Base-by-base conservation (phyloP, 2,113 vertebrate genomes). In the Cathartes aura region DNA sequence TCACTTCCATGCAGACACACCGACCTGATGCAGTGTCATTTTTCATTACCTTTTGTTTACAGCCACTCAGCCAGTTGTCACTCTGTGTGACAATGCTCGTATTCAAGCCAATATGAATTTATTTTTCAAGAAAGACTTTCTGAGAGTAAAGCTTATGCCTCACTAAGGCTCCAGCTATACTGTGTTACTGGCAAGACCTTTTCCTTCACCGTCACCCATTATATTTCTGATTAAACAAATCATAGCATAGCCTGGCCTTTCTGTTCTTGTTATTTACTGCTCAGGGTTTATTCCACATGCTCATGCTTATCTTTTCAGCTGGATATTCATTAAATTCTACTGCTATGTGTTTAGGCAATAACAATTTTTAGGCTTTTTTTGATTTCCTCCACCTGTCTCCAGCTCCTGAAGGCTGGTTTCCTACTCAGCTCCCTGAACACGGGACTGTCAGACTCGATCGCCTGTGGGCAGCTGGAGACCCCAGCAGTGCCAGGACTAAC, bases 31-130 rank as follows among this genome's bases (percentile, higher is more conserved):
- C 45, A 29, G 91, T 93, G 96, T 88, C 95, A 93, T 95, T 96
- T 95, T 93, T 96, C 97, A 93, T 93, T 96, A 97, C 91, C 87
- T 96, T 97, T 96, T 97, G 97, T 97, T 96, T 97, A 95, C 94
- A 96, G 93, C 71, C 63, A 30, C 89, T 90, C 94, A 95, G 91
- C 87, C 93, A 47, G 55, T 94, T 97, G 95, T 96, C 97, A 93
- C 53, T 87, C 89, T 53, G 19, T 73, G 93, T 88, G 87, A 95
- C 95, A 94, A 55, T 81, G 71, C 71, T 78, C 21, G 23, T 90
- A 83, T 94, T 93, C 78, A 83, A 96, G 94, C 93, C 93, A 94
- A 52, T 96, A 96, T 93, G 81, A 94, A 95, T 94, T 94, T 94
- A 88, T 91, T 94, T 89, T 84, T 73, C n/a, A 76, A 71, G 81